These are phyloP conservation scores for Limnephilus lunatus DNA, from an alignment of 2,888 invertebrate species.

Conservation along the genomic window DNA sequence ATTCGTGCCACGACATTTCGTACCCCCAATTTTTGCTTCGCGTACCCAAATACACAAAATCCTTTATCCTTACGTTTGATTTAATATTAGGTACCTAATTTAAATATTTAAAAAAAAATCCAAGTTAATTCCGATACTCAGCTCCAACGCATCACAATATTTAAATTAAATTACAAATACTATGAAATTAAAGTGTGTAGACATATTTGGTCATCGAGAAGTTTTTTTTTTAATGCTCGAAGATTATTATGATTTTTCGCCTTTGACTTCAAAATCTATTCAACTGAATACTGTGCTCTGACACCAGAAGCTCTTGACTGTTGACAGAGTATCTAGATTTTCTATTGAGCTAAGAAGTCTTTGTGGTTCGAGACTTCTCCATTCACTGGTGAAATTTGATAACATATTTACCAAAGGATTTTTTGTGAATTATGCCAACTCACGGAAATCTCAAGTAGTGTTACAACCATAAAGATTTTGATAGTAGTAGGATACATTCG, in stretches of 20 bases:
- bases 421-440: background rate
- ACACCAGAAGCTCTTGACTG: background rate
- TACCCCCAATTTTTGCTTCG: too few relatives aligned
- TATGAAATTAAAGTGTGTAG: too few relatives aligned
- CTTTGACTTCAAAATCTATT: background rate
- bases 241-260: background rate
- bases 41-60: background rate
- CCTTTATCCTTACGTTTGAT: background rate
- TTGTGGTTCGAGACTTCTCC: background rate
- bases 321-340: background rate
- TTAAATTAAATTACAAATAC: too few relatives aligned
- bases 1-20: too few relatives aligned
- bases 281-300: background rate
- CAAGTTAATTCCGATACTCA: too few relatives aligned
- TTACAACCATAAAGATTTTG: background rate
- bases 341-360: background rate
- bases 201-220: background rate
- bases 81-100: background rate
- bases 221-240: background rate
- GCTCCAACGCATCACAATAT: too few relatives aligned
- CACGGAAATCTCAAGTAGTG: too few relatives aligned
- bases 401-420: background rate
- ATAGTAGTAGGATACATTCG: background rate
- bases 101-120: too few relatives aligned
- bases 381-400: background rate